Base-by-base conservation (phyloP, 2,888 invertebrate species). In the Apamea anceps region DNA sequence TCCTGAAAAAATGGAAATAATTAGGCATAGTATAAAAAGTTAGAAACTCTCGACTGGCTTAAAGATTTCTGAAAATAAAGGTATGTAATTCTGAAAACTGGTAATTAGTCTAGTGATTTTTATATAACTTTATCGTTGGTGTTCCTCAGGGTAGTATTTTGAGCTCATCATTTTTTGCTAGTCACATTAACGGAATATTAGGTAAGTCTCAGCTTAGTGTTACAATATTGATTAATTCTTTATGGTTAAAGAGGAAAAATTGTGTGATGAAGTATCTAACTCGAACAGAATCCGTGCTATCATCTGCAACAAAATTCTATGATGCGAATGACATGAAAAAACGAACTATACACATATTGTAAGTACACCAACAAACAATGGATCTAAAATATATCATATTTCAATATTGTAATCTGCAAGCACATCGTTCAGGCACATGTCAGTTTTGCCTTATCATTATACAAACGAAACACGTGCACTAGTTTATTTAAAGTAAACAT, bases 1-100 rank as follows among this genome's bases (percentile, higher is more conserved):
- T 84, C 79, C 84, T 84, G 87, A 84, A 84, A 84, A 86, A 78
- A 78, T 63, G 37, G 21, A 42, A 84, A 72, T 60, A 54, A 86
- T 83, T 73, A 84, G 37, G 25, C 13, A 84, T 60, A 13, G 6
- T 13, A 67, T 72, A 12, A 42, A n/a, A 66, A 77, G 62, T 62
- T 28, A 21, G 18, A 37, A 62, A 54, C 18, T 62, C 1, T 62
- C 12, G 32, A 42, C 37, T 45, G 51, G 15, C n/a, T 68, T 37
- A 21, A 51, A 72, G 6, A 28, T 32, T 63, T 63, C 4, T 68
- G 4, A 28, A 63, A 32, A 72, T n/a, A n/a, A 37, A 63, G 1
- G 63, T 37, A 37, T 10, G 12, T 65, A 7, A 37, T 63, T 65
- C 4, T n/a, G 0, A 32, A 63, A 62, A 67, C 18, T 42, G 28